A percentile compares a stretch with the other conserved stretches of the same genome.
Evolutionary conservation across 2,113 vertebrate genomes (phyloP).

Genomic region (Anoplopoma fimbria): DNA sequence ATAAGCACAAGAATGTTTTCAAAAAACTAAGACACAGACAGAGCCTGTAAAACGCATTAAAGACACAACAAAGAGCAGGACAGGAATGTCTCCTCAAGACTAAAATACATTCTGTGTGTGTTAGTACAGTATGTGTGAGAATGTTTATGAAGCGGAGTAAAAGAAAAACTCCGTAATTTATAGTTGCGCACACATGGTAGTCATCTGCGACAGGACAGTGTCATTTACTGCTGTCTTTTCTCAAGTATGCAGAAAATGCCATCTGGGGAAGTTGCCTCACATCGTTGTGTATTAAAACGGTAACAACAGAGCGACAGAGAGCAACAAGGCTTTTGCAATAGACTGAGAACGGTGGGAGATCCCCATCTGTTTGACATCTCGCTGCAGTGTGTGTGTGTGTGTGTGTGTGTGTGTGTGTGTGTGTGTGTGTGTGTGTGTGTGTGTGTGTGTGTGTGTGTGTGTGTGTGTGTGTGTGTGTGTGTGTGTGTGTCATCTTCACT

Average conservation of each 20-base stretch:
- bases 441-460: slow-evolving; percentile 43
- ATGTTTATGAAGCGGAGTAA: slow-evolving; percentile 77
- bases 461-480: slow-evolving; percentile 30
- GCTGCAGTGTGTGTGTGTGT: slow-evolving; percentile 34
- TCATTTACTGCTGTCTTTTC: slow-evolving; percentile 76
- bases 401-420: slow-evolving; percentile 31
- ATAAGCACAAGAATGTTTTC: slow-evolving; percentile 61
- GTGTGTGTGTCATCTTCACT: slow-evolving; percentile 27
- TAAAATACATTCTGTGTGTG: slow-evolving; percentile 62
- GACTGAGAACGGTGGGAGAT: slow-evolving; percentile 48
- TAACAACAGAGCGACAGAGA: slow-evolving; percentile 54
- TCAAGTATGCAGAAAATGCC: slow-evolving; percentile 75
- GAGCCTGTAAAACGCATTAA: slow-evolving; percentile 79
- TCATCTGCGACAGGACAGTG: slow-evolving; percentile 78
- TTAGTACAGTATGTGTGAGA: slow-evolving; percentile 68
- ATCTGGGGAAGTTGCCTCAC: slow-evolving; percentile 70
- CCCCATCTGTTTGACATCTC: slow-evolving; percentile 59
- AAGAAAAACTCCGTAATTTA: slow-evolving; percentile 77
- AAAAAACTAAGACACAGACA: slow-evolving; percentile 77
- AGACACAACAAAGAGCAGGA: slow-evolving; percentile 76
- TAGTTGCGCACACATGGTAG: slow-evolving; percentile 79
- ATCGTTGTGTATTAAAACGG: slow-evolving; percentile 38
- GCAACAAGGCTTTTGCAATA: slow-evolving; percentile 33
- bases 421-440: slow-evolving; percentile 37
- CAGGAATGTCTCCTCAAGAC: slow-evolving; percentile 68